Conservation (phyloP, 2,113 vertebrate genomes). For the Hippocampus abdominalis region DNA sequence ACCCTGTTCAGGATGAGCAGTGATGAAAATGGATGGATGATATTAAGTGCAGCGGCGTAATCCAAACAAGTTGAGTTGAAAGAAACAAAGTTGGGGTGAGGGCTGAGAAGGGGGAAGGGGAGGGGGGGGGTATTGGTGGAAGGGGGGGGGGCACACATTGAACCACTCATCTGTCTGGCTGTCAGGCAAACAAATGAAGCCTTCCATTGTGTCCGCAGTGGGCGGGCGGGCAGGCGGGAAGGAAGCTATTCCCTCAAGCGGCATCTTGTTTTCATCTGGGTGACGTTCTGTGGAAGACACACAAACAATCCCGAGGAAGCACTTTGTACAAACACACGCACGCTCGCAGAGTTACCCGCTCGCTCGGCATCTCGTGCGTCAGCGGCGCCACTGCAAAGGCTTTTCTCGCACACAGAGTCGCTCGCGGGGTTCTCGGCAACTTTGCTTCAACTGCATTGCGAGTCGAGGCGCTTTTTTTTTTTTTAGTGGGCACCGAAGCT, state of each 20-base stretch:
- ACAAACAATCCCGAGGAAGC: slow-evolving; percentile 46
- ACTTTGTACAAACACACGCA: slow-evolving; percentile 19
- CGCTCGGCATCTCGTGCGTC: slow-evolving; percentile 29
- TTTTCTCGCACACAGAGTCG: slow-evolving; percentile 47
- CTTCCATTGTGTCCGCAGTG: slow-evolving; percentile 22
- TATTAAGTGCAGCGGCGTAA: background rate
- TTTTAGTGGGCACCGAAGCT: background rate
- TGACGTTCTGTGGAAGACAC: slow-evolving; percentile 46
- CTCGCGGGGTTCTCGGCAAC: slow-evolving; percentile 8
- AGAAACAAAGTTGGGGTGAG: too few relatives aligned
- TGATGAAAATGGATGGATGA: too few relatives aligned
- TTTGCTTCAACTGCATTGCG: background rate
- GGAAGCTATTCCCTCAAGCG: slow-evolving; percentile 15
- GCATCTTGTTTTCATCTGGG: slow-evolving; percentile 18
- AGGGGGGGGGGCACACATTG: slow-evolving; percentile 10
- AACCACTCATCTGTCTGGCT: slow-evolving; percentile 31
- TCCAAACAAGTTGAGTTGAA: background rate
- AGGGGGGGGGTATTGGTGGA: background rate
- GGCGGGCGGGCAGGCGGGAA: slow-evolving; percentile 8
- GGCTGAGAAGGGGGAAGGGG: too few relatives aligned
- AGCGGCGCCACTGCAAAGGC: slow-evolving; percentile 38
- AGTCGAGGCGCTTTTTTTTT: background rate
- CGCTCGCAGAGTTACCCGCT: slow-evolving; percentile 10
- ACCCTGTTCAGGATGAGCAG: too few relatives aligned
- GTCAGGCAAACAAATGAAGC: slow-evolving; percentile 16